Percentiles rank a stretch among this genome's conserved stretches.
Conservation (phyloP, 2,113 vertebrate genomes). For the Salvator merianae region DNA sequence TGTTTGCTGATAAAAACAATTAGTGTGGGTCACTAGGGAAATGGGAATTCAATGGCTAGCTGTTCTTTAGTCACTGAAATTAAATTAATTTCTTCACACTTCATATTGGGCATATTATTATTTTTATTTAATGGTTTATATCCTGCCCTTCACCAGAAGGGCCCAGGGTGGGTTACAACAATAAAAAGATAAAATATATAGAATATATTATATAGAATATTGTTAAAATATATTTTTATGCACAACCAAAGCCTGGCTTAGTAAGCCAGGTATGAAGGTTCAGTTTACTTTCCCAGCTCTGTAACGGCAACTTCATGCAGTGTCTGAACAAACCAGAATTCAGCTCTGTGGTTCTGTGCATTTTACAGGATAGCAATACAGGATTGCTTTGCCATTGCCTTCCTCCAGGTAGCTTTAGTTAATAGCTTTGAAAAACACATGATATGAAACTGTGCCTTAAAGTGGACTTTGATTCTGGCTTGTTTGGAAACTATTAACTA, state of each 20-base stretch:
- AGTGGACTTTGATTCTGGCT: not conserved
- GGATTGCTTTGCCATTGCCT: too few species aligned
- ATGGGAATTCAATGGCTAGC: not conserved
- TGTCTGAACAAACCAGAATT: not conserved
- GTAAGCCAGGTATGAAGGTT: not conserved
- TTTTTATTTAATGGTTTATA: too few species aligned
- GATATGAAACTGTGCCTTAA: not conserved
- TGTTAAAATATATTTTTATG: too few species aligned
- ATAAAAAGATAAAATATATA: too few species aligned
- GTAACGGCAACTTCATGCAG: not conserved
- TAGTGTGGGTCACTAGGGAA: not conserved
- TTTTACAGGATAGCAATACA: too few species aligned
- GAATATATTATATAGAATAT: too few species aligned
- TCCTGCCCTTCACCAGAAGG: too few species aligned
- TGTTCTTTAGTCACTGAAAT: not conserved
- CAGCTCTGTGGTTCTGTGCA: not conserved
- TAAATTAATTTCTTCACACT: not conserved
- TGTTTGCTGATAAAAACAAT: not conserved
- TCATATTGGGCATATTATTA: not conserved
- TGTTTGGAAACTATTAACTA: not conserved
- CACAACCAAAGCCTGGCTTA: not conserved
- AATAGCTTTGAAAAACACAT: not conserved
- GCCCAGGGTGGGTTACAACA: too few species aligned
- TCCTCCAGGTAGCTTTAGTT: not conserved
- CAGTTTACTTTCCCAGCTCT: not conserved